Percentiles rank a stretch among this genome's conserved stretches.
phyloP scores from a whole-genome alignment of 2,888 invertebrate species.

The Tholera decimalis region DNA sequence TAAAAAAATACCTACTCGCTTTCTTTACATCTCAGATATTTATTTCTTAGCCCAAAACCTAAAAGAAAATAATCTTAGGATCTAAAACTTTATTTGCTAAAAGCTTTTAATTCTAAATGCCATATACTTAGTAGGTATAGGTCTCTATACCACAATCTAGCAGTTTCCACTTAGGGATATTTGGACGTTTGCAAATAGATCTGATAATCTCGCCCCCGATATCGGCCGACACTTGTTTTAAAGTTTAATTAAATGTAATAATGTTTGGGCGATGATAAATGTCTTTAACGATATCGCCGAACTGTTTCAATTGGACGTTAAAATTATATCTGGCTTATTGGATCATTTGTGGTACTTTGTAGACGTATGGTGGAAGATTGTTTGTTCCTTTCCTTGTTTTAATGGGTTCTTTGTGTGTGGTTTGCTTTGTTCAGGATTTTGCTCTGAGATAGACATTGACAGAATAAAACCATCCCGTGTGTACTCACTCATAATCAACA shows the following conservation, averaged over 20 bases:
- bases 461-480: too few species aligned
- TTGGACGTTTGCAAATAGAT: constrained; percentile 68
- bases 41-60: not conserved
- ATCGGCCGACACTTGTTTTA: constrained; percentile 74
- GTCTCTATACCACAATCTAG: constrained; percentile 36
- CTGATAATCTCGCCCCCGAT: constrained; percentile 68
- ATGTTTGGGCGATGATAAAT: constrained; percentile 76
- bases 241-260: constrained; percentile 79
- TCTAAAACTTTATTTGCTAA: constrained; percentile 4
- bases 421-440: not conserved
- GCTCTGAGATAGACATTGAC: too few species aligned
- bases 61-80: not conserved
- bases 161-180: constrained; percentile 57
- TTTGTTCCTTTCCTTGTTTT: constrained; percentile 2
- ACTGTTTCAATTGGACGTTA: constrained; percentile 70
- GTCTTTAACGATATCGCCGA: constrained; percentile 69
- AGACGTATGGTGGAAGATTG: constrained; percentile 16
- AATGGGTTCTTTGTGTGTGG: not conserved
- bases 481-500: too few species aligned
- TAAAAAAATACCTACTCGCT: not conserved
- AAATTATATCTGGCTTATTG: constrained; percentile 66
- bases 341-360: constrained; percentile 48
- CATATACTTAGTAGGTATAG: constrained; percentile 9
- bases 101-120: constrained; percentile 13
- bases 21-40: not conserved